Evolutionary conservation across 2,797 vertebrate species (phyloP), one percentile per base, ranked within the genome.

Genomic region (Pseudochromis fuscus): DNA sequence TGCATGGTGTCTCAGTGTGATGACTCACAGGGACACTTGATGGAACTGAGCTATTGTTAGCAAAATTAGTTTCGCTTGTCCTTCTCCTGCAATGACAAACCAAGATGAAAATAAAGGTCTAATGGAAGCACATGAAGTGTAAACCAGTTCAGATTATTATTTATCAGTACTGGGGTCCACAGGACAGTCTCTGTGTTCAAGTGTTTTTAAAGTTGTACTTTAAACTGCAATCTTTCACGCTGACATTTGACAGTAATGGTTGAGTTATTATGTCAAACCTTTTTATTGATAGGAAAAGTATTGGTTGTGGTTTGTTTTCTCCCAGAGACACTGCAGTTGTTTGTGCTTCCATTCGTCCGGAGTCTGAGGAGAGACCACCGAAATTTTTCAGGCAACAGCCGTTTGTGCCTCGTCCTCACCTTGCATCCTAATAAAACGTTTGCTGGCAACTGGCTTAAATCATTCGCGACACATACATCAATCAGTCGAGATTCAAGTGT

Each of bases 401-500:
- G 94, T 94, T 70, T 78, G 62, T 55, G 52, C 58, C 55, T 75
- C 31, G 66, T 84, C 77, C 82, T 87, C 87, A 91, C 84, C 77
- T 88, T 87, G 83, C 81, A 88, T 91, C 86, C 86, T 91, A 89
- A 94, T 93, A 77, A 84, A 89, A 91, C 90, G 86, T 93, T 92
- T 88, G 76, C 83, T 80, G 66, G 81, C 83, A 84, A 87, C 82
- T 80, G 75, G 73, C 84, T 91, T 83, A 91, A 92, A 90, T 90
- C 87, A 89, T 84, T 88, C 72, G n/a, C 66, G 44, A 82, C 89
- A 86, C 86, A 91, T 88, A 87, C 83, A 91, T 93, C 90, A 94
- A 90, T 95, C 91, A 91, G 89, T 84, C 81, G 85, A 81, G 88
- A 91, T 92, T 94, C 89, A 91, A 94, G 94, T 94, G 88, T 91